Evolutionary conservation across 2,888 invertebrate genomes (phyloP), one percentile per base, ranked within the genome.

Genomic region (Drosophila helvetica): DNA sequence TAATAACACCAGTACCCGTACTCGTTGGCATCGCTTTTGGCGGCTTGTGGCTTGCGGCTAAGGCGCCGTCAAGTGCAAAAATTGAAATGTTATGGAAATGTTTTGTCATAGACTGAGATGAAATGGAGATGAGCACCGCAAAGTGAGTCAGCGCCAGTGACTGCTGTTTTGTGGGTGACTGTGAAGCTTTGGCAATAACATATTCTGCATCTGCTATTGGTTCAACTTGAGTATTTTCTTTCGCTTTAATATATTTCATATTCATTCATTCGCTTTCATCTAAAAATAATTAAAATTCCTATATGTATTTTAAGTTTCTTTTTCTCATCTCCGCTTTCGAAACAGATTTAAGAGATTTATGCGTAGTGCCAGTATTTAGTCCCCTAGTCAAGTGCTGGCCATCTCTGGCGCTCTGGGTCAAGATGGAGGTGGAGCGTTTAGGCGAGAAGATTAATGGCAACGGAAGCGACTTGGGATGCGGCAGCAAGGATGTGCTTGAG

Each of bases 41-140:
- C 12, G 33, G 33, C 33, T 12, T 33, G 33, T 33, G 33, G 4
- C 33, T 10, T 12, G 12, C 12, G 10, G 33, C 33, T 15, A 12
- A 38, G 8, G 66, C 46, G 66, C 66, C 58, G 80, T 67, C 82
- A 78, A 77, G 78, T 77, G 72, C 66, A 79, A 73, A 80, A 74
- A 74, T 75, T 80, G 77, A 86, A 75, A 78, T 82, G 74, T 72
- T 82, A 80, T 86, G 77, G 65, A 80, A 78, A 86, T 86, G 70
- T 83, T 86, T 77, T 83, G 86, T 83, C 82, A 82, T 80, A 77
- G 67, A 52, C 50, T 72, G 7, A 27, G 51, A 10, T 52, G 50
- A 64, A 74, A 58, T 70, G 72, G 80, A 78, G 77, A 77, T 77
- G 79, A 15, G 51, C 73, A 45, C 19, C 19, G 7, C 25, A 10